phyloP scores from a whole-genome alignment of 1,140 invertebrate genomes.

The Halesus radiatus region DNA sequence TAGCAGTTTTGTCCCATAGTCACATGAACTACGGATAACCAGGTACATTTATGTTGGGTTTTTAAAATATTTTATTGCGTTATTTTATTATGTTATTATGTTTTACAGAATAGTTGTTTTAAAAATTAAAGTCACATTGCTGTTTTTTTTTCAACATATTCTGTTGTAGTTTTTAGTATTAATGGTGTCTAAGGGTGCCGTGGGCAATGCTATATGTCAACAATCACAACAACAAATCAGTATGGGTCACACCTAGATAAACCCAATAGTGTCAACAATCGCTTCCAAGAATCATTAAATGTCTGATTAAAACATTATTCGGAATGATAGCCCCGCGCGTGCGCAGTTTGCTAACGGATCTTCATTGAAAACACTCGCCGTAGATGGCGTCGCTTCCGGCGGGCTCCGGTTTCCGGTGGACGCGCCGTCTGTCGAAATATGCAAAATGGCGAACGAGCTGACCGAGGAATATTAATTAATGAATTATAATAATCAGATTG shows the following conservation, averaged over 20 bases:
- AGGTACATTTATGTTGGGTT: too few relatives aligned
- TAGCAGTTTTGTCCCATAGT: too few relatives aligned
- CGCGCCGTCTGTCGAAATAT: slow-evolving; percentile 18
- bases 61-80: too few relatives aligned
- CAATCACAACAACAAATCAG: neutral
- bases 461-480: slow-evolving; percentile 13
- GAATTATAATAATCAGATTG: slow-evolving; percentile 3
- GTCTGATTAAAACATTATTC: slow-evolving; percentile 7
- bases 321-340: neutral
- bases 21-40: too few relatives aligned
- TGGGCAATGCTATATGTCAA: too few relatives aligned
- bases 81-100: too few relatives aligned
- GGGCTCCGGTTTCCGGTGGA: slow-evolving; percentile 15
- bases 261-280: neutral
- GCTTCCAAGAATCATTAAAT: slow-evolving; percentile 3
- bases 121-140: too few relatives aligned
- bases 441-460: neutral
- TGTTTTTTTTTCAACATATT: too few relatives aligned
- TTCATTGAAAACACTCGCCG: slow-evolving; percentile 8
- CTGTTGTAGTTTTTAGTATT: too few relatives aligned
- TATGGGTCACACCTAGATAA: neutral
- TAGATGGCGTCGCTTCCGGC: neutral
- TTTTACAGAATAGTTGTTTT: too few relatives aligned
- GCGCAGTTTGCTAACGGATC: slow-evolving; percentile 16
- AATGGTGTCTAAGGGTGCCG: too few relatives aligned